Base-by-base conservation (phyloP, 2,113 vertebrate genomes). In the Podarcis cretensis region DNA sequence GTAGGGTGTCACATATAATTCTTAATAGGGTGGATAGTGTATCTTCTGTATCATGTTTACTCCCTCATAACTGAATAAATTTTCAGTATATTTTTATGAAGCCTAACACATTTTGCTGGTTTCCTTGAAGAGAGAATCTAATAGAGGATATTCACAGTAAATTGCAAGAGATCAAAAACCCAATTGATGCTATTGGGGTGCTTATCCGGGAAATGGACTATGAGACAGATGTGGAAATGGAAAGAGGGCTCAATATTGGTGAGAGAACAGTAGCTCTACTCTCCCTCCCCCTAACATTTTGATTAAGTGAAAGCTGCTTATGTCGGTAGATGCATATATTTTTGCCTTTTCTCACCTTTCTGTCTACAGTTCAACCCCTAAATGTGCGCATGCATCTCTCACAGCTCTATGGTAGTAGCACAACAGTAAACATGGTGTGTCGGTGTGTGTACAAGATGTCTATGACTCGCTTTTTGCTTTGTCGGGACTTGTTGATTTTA, bases 121-220 rank as follows among this genome's bases (percentile, higher is more conserved):
- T 66, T 66, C 68, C 30, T 57, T 89, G 13, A 91, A 99, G 98
- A 86, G 97, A 98, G 6, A 98, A 97, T 0, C 92, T 98, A 35
- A 97, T 99, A 35, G 98, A 98, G 73, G 98, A 99, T 66, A 97
- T 99, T 87, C 97, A 97, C 94, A 98, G 98, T 96, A 99, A 98
- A 90, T 95, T 99, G 59, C 98, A 99, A 94, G 98, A 99, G 89
- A 95, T 99, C 59, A 95, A 97, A 8, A 99, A 98, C 94, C 98
- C 98, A 0, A 79, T 95, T 85, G 96, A 96, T 0, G 98, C 98
- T 87, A 98, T 99, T 69, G 97, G 96, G 0, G 93, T 97, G 30
- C 96, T 99, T 66, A 96, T 99, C 87, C 96, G 98, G 37, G 98
- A 99, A 88, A 97, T 99, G 98, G 98, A 99, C 96, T 98, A 99